Evolutionary conservation across 30 jellyfish, hydroid and myxozoan species (phyloP).

Genomic region (Aurelia coerulea): DNA sequence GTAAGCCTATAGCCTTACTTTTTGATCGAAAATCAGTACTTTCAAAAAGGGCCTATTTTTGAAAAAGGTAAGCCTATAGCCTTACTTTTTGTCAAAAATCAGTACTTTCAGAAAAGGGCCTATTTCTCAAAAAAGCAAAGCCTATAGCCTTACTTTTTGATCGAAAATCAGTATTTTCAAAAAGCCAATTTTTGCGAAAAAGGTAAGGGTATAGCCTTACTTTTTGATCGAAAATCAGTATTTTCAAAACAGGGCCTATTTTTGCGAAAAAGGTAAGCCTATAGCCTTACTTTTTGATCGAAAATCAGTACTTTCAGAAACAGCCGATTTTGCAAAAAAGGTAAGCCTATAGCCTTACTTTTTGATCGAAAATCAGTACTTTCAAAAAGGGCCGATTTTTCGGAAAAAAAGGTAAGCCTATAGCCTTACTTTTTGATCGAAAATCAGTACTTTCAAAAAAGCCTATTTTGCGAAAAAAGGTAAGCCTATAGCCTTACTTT

Average conservation of each 20-base stretch:
- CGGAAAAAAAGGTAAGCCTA: not conserved
- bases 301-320: not conserved
- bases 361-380: not conserved
- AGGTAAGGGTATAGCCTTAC: constrained; percentile 3
- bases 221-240: not conserved
- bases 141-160: not conserved
- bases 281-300: not conserved
- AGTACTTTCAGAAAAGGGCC: not conserved
- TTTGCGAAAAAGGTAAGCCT: not conserved
- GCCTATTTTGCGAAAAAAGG: too few relatives aligned
- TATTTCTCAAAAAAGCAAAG: not conserved
- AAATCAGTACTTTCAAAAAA: too few relatives aligned
- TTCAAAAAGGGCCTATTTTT: not conserved
- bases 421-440: too few relatives aligned
- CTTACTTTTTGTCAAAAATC: not conserved
- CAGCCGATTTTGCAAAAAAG: not conserved
- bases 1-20: constrained; percentile 2
- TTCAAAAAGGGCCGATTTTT: not conserved
- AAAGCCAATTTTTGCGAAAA: not conserved
- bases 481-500: too few relatives aligned
- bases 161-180: not conserved
- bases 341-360: constrained; percentile 4
- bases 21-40: not conserved
- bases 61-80: constrained; percentile 3
- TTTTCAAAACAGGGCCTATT: not conserved